Conservation (phyloP, 2,113 vertebrate species). For the Tachycineta bicolor region DNA sequence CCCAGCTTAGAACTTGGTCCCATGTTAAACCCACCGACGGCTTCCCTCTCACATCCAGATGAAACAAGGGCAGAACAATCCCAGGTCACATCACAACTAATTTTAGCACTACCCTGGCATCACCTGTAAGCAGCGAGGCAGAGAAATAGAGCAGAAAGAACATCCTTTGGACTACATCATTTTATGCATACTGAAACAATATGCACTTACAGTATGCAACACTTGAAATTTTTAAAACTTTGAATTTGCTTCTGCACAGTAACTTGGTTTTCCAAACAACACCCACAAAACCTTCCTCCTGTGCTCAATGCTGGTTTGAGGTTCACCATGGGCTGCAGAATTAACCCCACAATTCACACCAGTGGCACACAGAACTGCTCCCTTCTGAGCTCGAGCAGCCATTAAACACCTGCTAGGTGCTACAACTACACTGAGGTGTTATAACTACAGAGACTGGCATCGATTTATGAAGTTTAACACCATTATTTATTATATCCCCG, state of each 20-base stretch:
- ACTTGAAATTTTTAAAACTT: neutral
- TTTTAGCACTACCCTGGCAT: neutral
- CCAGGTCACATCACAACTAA: neutral
- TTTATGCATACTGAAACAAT: neutral
- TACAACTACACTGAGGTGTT: neutral
- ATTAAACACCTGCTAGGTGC: neutral
- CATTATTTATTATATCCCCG: neutral
- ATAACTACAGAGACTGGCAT: neutral
- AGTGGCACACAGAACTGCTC: neutral
- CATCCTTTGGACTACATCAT: neutral
- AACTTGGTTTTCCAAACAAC: neutral
- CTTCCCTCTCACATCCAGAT: neutral
- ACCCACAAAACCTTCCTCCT: neutral
- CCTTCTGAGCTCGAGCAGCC: neutral
- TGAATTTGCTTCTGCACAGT: neutral
- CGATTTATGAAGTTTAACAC: neutral
- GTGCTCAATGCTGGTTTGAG: neutral
- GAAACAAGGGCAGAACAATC: neutral
- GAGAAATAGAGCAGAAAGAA: neutral
- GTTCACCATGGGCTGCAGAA: neutral
- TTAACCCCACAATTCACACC: neutral
- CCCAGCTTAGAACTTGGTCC: neutral
- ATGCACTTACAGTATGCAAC: accelerated
- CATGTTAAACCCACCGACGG: neutral
- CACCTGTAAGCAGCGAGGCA: neutral